These are phyloP conservation scores for Cardiocondyla obscurior DNA, from an alignment of 1,140 invertebrate genomes.

Conservation along the genomic window DNA sequence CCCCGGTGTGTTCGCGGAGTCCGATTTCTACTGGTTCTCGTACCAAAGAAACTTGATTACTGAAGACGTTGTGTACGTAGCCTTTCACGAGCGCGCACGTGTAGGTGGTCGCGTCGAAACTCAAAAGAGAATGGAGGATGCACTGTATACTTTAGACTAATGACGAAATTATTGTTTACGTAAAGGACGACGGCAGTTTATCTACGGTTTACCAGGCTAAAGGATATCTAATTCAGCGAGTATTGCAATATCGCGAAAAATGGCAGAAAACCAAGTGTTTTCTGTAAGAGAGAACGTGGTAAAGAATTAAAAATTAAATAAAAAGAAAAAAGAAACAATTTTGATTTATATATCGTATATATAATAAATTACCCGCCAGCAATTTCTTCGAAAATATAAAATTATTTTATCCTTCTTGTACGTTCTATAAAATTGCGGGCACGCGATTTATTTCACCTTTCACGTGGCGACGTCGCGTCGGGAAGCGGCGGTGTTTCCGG, in stretches of 20 bases:
- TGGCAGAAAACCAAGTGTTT: not conserved
- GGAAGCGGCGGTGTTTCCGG: not conserved
- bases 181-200: not conserved
- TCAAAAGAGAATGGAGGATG: constrained; percentile 12
- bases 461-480: constrained; percentile 8
- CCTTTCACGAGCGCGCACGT: not conserved
- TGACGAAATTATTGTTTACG: constrained; percentile 29
- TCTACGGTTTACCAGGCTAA: not conserved
- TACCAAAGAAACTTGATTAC: constrained; percentile 73
- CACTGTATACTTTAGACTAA: not conserved
- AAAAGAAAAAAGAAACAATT: not conserved
- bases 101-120: not conserved
- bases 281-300: not conserved
- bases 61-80: constrained; percentile 60
- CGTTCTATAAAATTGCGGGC: not conserved
- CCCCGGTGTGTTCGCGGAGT: constrained; percentile 58
- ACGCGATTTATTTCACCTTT: not conserved
- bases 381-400: too few relatives aligned
- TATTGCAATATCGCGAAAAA: not conserved
- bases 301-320: not conserved
- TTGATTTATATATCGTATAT: too few relatives aligned
- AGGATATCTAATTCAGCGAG: not conserved
- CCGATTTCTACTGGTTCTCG: constrained; percentile 46
- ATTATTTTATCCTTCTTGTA: too few relatives aligned
- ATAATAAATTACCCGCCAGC: too few relatives aligned